Conservation (phyloP, 2,797 vertebrate genomes). For the Corythornis leucogaster region DNA sequence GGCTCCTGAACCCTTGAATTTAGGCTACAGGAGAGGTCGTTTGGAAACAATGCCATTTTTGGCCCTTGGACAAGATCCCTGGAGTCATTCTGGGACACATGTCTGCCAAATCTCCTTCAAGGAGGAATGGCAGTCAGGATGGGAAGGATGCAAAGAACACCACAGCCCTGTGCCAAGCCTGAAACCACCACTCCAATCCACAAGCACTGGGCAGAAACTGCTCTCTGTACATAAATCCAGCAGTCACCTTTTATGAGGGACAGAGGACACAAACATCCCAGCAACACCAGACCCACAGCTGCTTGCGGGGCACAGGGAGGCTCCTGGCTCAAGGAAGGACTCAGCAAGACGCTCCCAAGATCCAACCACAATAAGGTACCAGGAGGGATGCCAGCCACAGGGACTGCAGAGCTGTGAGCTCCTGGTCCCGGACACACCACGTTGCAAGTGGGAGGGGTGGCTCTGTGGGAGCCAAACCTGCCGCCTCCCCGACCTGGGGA, state of each 20-base stretch:
- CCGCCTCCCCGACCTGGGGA: not conserved
- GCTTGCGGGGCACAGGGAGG: not conserved
- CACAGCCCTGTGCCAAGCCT: not conserved
- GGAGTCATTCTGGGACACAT: not conserved
- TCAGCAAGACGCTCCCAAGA: not conserved
- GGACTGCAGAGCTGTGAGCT: not conserved
- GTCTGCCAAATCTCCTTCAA: not conserved
- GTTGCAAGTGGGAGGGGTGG: accelerated
- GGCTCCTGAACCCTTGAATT: too few relatives aligned
- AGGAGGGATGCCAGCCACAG: not conserved
- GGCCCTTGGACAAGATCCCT: too few relatives aligned
- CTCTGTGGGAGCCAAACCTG: not conserved
- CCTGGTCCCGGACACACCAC: not conserved
- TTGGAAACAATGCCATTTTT: too few relatives aligned
- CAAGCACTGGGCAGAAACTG: not conserved
- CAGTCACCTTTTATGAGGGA: not conserved
- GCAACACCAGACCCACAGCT: not conserved
- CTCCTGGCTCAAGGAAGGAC: not conserved
- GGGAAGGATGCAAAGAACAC: not conserved
- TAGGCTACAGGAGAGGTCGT: too few relatives aligned
- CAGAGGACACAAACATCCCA: not conserved
- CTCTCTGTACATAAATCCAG: not conserved
- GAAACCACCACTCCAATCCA: not conserved
- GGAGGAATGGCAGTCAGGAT: not conserved
- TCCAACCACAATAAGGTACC: accelerated